Evolutionary conservation across 2,113 vertebrate species (phyloP), one percentile per base, ranked within the genome.

Genomic region (Petaurus breviceps): DNA sequence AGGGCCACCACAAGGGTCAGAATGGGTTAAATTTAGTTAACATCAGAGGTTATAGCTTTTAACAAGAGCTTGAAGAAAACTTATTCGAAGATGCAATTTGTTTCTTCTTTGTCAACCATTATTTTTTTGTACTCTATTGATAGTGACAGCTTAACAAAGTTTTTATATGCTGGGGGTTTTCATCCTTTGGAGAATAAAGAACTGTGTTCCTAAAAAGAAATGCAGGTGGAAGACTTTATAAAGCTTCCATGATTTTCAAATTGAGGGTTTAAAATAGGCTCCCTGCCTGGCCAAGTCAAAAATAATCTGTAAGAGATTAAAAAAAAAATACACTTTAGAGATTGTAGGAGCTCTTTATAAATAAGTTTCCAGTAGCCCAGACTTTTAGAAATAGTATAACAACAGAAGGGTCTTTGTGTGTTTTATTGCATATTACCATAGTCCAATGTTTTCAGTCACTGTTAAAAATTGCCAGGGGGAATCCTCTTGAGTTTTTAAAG

Each of bases 121-220:
- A 97, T 98, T 98, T 98, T 97, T 97, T 97, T 98, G 96, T 8
- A 68, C 96, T 95, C 98, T 97, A 98, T 99, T 98, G 98, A 98
- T 97, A 97, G 98, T 99, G 98, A 98, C 98, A 98, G 98, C 98
- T 98, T 99, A 98, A 99, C 98, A 99, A 99, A 99, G 98, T 99
- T 99, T 99, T 98, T 99, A 98, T 98, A 98, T 37, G 95, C 98
- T 96, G 2, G 97, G 97, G 98, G 98, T 98, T 97, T 98, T 99
- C 98, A 98, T 98, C 98, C 98, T 98, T 98, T 97, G 97, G 98
- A 98, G 97, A 96, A 98, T 98, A 98, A 99, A 99, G 98, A 96
- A 96, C 97, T 97, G 98, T 90, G 96, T 97, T 98, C 98, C 97
- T 98, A 98, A 99, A 98, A 98, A 98, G 98, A 98, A 97, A 95